Conservation (phyloP, 2,888 invertebrate species). For the Tholera decimalis region DNA sequence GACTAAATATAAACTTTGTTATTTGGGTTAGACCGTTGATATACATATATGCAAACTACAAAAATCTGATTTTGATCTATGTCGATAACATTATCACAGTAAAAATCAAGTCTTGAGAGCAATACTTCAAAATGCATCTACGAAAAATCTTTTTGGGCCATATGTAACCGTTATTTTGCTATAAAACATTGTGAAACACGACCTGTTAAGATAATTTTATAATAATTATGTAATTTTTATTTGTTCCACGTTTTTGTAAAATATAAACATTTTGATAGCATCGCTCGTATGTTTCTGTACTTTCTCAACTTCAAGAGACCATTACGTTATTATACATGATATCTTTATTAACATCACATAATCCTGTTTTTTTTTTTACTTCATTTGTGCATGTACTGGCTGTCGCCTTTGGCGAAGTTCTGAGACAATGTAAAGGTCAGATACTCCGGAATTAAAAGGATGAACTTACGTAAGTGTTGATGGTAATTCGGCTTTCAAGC, state of each 20-base stretch:
- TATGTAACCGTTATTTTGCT: slow-evolving; percentile 27
- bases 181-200: slow-evolving; percentile 36
- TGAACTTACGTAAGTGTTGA: slow-evolving; percentile 40
- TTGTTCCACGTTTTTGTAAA: slow-evolving; percentile 64
- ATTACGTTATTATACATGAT: slow-evolving; percentile 69
- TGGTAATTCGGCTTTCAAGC: slow-evolving; percentile 35
- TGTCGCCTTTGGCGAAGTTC: slow-evolving; percentile 41
- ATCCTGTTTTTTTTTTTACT: slow-evolving; percentile 48
- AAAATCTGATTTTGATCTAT: not conserved
- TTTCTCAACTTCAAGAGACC: slow-evolving; percentile 65
- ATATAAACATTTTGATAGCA: slow-evolving; percentile 56
- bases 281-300: slow-evolving; percentile 59
- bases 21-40: not conserved
- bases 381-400: slow-evolving; percentile 21
- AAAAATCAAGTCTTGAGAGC: slow-evolving; percentile 26
- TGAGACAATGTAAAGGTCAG: slow-evolving; percentile 55
- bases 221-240: slow-evolving; percentile 61
- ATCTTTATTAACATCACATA: slow-evolving; percentile 65
- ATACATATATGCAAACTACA: not conserved
- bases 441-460: slow-evolving; percentile 33
- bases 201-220: slow-evolving; percentile 26
- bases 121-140: slow-evolving; percentile 26
- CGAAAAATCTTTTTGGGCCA: slow-evolving; percentile 41
- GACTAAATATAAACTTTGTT: not conserved
- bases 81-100: slow-evolving; percentile 23